Evolutionary conservation across 1,140 invertebrate species (phyloP).

Genomic region (Sminthurides bifidus): DNA sequence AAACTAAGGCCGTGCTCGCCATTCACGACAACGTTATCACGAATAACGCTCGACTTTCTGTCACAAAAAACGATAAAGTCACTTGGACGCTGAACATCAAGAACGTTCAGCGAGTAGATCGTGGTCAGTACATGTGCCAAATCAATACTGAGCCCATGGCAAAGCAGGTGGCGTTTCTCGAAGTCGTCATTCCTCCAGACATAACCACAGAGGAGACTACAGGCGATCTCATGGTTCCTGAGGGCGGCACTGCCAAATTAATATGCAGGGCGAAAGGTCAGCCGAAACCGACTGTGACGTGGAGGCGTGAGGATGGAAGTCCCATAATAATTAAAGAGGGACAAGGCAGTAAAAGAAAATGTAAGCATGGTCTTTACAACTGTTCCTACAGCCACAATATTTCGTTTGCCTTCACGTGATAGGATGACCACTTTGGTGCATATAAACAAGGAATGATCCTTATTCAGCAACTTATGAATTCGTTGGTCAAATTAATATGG

Average conservation of each 20-base stretch:
- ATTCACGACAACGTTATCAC: constrained; percentile 86
- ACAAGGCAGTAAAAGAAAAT: constrained; percentile 52
- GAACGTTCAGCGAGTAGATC: constrained; percentile 54
- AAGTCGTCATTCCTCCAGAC: constrained; percentile 81
- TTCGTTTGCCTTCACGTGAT: not conserved
- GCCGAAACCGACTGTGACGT: constrained; percentile 64
- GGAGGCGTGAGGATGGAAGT: constrained; percentile 73
- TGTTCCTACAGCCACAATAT: not conserved
- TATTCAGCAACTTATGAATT: not conserved
- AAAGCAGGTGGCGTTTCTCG: constrained; percentile 71
- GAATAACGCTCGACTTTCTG: constrained; percentile 70
- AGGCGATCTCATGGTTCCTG: constrained; percentile 52
- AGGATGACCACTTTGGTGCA: not conserved
- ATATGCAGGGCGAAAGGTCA: constrained; percentile 73
- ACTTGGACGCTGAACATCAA: constrained; percentile 78
- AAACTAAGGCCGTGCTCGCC: constrained; percentile 79
- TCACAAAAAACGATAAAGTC: constrained; percentile 54
- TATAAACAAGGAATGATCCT: not conserved
- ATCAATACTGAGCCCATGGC: constrained; percentile 89
- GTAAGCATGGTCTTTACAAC: constrained; percentile 37
- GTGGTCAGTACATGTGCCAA: constrained; percentile 68
- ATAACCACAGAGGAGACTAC: constrained; percentile 78
- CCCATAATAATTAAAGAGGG: constrained; percentile 62
- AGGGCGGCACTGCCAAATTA: constrained; percentile 75
- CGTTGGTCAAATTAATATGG: not conserved